Evolutionary conservation across 2,888 invertebrate genomes (phyloP), one percentile per base, ranked within the genome.

Genomic region (Tholera decimalis): DNA sequence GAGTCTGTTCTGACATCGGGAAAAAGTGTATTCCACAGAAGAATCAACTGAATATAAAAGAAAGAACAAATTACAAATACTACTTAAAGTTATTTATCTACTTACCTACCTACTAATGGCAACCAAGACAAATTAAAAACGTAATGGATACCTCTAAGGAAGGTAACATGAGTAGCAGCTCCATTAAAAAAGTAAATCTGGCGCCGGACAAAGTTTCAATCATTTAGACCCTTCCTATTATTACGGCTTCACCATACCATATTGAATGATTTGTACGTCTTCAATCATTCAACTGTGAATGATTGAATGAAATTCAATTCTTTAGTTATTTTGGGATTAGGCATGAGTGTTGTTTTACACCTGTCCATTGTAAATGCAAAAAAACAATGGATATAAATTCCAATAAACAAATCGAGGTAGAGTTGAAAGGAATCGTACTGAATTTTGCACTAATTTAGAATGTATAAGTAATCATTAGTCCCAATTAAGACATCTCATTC

Each of bases 251-350:
- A 26, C 22, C 56, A 62, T 75, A 26, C 22, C 56, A 62, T 75
- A 83, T 79, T 82, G 71, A 81, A 79, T 46, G 55, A 60, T 66
- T 77, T 81, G 69, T 83, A 83, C 24, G 78, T 73, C 80, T 82
- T 80, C 82, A 71, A 68, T 60, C 66, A 54, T 54, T 72, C 60
- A 57, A 24, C 62, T 58, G 51, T 59, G 22, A 49, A 55, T 60
- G 59, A 80, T 66, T 53, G 59, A 58, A 58, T 58, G 67, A 53
- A 61, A 73, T 26, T 6, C 9, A 47, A 76, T 55, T 44, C 47
- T 59, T 49, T 56, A n/a, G 46, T 15, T 18, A 61, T 47, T 24
- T 56, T 59, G 11, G 35, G 47, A 58, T 68, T 56, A 53, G 1
- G 5, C 3, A 26, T 50, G 1, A 24, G 43, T 59, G 26, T 55